Percentiles rank a stretch among this genome's conserved stretches.
phyloP scores from a whole-genome alignment of 2,113 vertebrate genomes.

The Melierax canorus region DNA sequence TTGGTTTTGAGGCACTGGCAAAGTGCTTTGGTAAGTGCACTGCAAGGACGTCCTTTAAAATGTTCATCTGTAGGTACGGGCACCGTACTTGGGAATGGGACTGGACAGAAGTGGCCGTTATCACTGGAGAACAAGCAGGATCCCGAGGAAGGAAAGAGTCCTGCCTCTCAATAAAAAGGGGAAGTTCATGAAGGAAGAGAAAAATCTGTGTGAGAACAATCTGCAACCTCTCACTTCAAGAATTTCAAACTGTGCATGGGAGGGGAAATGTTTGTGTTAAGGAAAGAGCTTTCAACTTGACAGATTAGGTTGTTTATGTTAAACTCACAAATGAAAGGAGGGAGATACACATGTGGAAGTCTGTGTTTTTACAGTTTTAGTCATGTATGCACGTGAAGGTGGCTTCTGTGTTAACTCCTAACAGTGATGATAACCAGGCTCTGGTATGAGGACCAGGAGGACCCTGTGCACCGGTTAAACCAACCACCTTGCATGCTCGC shows the following conservation, averaged over 20 bases:
- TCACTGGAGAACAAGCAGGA: not conserved
- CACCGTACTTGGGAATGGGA: not conserved
- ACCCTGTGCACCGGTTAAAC: not conserved
- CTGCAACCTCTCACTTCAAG: not conserved
- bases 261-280: not conserved
- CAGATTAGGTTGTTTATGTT: not conserved
- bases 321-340: not conserved
- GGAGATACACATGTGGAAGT: not conserved
- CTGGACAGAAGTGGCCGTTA: not conserved
- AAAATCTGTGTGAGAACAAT: not conserved
- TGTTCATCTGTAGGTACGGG: not conserved
- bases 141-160: not conserved
- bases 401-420: not conserved
- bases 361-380: not conserved
- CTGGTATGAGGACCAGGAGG: rapidly evolving
- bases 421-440: not conserved
- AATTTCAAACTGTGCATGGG: not conserved
- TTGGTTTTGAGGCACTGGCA: not conserved
- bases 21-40: not conserved
- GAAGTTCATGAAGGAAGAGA: not conserved
- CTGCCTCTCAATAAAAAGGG: not conserved
- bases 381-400: not conserved
- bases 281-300: not conserved
- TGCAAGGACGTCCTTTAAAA: not conserved
- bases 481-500: rapidly evolving